phyloP scores from a whole-genome alignment of 2,113 vertebrate genomes.

The Pseudolaguvia tuberculata region DNA sequence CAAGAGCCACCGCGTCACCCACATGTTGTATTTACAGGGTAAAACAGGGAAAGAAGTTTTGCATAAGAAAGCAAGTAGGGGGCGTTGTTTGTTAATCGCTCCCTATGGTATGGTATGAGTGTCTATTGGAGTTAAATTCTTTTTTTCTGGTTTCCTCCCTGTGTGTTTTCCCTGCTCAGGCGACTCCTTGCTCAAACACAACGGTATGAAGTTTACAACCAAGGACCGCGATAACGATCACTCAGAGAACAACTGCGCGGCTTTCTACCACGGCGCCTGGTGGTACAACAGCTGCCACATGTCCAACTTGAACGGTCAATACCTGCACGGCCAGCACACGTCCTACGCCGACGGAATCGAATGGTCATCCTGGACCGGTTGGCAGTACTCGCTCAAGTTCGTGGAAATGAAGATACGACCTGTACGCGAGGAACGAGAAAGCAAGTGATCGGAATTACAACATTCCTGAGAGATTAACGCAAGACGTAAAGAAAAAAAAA shows the following conservation, averaged over 20 bases:
- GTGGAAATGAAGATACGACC: conserved; percentile 96
- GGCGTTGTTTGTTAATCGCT: too few relatives aligned
- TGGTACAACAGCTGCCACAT: conserved; percentile 99
- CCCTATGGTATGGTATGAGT: too few relatives aligned
- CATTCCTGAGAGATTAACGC: too few relatives aligned
- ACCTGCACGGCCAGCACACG: conserved; percentile 88
- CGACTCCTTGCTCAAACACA: conserved; percentile 91
- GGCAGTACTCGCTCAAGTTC: conserved; percentile 98
- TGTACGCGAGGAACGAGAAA: conserved; percentile 73
- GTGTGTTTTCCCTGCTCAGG: conserved; percentile 61
- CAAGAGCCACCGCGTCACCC: too few relatives aligned
- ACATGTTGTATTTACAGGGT: too few relatives aligned
- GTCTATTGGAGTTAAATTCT: too few relatives aligned
- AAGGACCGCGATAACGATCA: conserved; percentile 95
- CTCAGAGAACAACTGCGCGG: conserved; percentile 94
- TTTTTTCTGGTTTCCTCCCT: background rate
- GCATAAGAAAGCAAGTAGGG: too few relatives aligned
- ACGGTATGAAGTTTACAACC: conserved; percentile 96
- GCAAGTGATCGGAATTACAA: conserved; percentile 64
- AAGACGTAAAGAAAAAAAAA: too few relatives aligned
- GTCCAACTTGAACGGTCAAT: conserved; percentile 96
- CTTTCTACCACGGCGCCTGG: conserved; percentile 96
- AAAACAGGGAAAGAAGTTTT: too few relatives aligned
- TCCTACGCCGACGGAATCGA: conserved; percentile 94
- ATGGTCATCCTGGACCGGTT: conserved; percentile 98